A percentile compares a stretch with the other conserved stretches of the same genome.
Conservation (phyloP, 2,113 vertebrate genomes). For the Delphinapterus leucas region DNA sequence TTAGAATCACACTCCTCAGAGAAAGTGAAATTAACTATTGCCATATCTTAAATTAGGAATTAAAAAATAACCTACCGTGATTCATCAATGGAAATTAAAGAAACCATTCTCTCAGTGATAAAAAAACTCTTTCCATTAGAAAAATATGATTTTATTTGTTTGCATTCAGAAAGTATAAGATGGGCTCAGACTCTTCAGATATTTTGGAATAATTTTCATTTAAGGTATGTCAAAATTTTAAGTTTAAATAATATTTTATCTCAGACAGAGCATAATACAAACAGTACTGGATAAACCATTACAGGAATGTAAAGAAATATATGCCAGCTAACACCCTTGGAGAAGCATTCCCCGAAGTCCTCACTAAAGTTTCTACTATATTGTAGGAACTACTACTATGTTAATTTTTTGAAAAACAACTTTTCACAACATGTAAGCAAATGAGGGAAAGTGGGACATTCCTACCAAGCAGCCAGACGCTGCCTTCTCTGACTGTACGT, state of each 20-base stretch:
- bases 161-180: not conserved
- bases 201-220: not conserved
- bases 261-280: not conserved
- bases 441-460: not conserved
- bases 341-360: not conserved
- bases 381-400: not conserved
- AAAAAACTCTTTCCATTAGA: not conserved
- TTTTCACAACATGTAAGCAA: not conserved
- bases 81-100: not conserved
- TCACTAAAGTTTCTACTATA: not conserved
- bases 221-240: not conserved
- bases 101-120: not conserved
- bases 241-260: not conserved
- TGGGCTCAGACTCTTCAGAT: not conserved
- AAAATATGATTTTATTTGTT: not conserved
- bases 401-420: not conserved
- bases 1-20: not conserved
- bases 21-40: not conserved
- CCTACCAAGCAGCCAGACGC: not conserved
- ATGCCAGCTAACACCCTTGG: not conserved
- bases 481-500: not conserved
- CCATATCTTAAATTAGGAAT: not conserved
- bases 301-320: not conserved
- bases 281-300: not conserved
- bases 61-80: slow-evolving; percentile 23